Percentiles rank a stretch among this genome's conserved stretches.
Conservation (phyloP, 2,888 invertebrate genomes). For the Stegophylla sp. region DNA sequence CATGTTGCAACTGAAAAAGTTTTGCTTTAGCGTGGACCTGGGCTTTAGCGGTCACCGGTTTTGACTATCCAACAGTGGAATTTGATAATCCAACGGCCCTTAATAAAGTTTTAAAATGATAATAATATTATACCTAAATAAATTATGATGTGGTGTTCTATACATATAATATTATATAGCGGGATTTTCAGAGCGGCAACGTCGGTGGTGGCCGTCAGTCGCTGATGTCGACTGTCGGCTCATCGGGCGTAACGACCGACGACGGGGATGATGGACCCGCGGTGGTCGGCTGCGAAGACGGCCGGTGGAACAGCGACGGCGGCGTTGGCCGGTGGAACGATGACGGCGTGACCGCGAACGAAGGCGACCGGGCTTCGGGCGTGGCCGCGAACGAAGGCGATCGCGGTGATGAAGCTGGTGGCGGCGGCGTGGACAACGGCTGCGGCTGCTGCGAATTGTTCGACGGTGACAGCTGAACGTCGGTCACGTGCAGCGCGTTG, state of each 20-base stretch:
- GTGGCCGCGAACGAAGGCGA: background rate
- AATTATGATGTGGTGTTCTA: no score
- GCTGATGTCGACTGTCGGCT: constrained; percentile 30
- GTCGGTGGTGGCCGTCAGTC: background rate
- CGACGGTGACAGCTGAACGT: background rate
- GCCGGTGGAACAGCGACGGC: background rate
- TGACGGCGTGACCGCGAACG: background rate
- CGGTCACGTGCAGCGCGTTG: background rate
- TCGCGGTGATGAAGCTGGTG: background rate
- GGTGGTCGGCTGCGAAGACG: background rate
- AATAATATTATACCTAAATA: no score
- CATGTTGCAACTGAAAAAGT: no score
- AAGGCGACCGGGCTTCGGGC: background rate
- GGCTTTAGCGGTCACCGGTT: no score
- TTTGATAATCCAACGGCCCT: no score
- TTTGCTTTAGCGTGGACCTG: no score
- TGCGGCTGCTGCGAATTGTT: background rate
- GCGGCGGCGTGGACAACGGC: background rate
- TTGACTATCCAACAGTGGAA: no score
- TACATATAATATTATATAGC: no score
- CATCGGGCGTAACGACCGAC: background rate
- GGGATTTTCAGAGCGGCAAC: background rate
- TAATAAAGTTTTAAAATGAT: no score
- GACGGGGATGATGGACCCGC: constrained; percentile 7
- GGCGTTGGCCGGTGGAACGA: background rate